A percentile compares a stretch with the other conserved stretches of the same genome.
These are phyloP conservation scores for Leptonema lineaticorne DNA, from an alignment of 1,140 invertebrate species.

Conservation along the genomic window DNA sequence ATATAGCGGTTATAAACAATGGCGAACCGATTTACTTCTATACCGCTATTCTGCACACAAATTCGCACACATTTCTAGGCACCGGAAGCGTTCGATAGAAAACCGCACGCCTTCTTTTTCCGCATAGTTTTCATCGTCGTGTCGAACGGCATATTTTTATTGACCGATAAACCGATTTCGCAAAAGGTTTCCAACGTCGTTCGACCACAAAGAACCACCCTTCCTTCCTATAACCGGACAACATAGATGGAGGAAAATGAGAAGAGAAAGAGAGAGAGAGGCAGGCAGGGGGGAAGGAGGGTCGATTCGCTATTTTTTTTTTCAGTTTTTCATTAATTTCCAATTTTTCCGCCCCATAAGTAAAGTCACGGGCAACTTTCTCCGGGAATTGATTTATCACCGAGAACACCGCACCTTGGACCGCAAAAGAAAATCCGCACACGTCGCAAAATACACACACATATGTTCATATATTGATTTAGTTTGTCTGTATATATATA, in stretches of 20 bases:
- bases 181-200: background rate
- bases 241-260: no score
- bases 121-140: background rate
- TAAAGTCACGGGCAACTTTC: constrained; percentile 40
- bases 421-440: constrained; percentile 1
- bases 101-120: background rate
- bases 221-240: no score
- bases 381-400: constrained; percentile 40
- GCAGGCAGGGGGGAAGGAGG: no score
- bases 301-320: no score
- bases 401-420: constrained; percentile 13
- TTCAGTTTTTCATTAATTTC: constrained; percentile 42
- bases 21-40: no score
- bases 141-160: constrained; percentile 31
- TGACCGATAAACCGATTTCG: constrained; percentile 25
- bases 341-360: constrained; percentile 43
- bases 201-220: constrained; percentile 15
- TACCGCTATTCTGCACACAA: no score
- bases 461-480: no score
- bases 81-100: no score
- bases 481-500: no score
- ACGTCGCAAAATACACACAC: no score
- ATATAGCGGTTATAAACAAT: background rate
- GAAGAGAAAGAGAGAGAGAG: no score
- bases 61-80: no score